Conservation (phyloP, 2,113 vertebrate species). For the Polypterus senegalus region DNA sequence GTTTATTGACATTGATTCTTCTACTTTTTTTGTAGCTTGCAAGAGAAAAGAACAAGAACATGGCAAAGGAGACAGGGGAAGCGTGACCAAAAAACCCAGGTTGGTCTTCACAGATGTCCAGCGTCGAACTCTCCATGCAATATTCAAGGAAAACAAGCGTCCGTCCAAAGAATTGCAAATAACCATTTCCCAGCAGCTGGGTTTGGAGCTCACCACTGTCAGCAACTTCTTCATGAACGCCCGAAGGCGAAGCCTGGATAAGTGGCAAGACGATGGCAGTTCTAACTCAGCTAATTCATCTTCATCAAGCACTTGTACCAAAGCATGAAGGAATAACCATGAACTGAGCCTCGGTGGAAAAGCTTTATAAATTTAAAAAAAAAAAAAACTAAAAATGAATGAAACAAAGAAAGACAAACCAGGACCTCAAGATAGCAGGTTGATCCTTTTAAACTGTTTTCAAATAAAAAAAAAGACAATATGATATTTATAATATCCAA, state of each 20-base stretch:
- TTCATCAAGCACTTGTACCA: conserved; percentile 89
- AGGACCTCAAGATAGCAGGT: conserved; percentile 81
- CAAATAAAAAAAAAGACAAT: conserved; percentile 49
- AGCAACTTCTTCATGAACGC: conserved; percentile 99
- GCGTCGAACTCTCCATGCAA: conserved; percentile 94
- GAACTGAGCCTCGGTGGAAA: conserved; percentile 72
- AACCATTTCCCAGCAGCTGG: conserved; percentile 97
- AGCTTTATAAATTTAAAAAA: conserved; percentile 71
- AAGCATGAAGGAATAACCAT: conserved; percentile 86
- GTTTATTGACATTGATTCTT: conserved; percentile 1
- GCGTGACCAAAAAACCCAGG: conserved; percentile 83
- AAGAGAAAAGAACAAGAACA: conserved; percentile 97
- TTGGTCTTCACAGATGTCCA: conserved; percentile 97
- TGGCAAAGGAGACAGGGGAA: conserved; percentile 72
- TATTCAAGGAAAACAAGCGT: conserved; percentile 99
- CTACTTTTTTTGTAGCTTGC: conserved; percentile 62
- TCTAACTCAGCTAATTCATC: conserved; percentile 70
- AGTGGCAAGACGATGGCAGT: conserved; percentile 93
- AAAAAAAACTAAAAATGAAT: conserved; percentile 20
- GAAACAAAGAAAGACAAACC: conserved; percentile 17
- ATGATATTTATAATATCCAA: conserved; percentile 98
- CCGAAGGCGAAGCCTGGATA: conserved; percentile 89
- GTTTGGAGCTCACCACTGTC: conserved; percentile 92
- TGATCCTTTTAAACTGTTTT: conserved; percentile 91
- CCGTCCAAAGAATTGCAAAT: conserved; percentile 97